Evolutionary conservation across 2,888 invertebrate genomes (phyloP), one percentile per base, ranked within the genome.

Genomic region (Exocentrus adspersus): DNA sequence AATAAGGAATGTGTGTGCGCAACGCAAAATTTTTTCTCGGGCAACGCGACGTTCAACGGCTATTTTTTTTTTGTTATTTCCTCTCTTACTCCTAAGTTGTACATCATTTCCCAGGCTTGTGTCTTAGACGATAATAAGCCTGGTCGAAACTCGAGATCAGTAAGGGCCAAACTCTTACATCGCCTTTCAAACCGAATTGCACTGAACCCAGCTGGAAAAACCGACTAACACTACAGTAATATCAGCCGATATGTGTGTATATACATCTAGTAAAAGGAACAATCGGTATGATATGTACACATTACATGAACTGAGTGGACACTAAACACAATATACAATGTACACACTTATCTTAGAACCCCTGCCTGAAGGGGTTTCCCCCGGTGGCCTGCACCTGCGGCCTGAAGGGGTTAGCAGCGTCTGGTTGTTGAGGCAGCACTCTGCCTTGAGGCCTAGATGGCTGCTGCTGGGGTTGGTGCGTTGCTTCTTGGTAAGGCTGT

Each of bases 291-390:
- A 78, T 80, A 79, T 80, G 75, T 79, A 78, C 76, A 78, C 66
- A 70, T 64, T 64, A 67, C 67, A 67, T 58, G 62, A 30, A 66
- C 69, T 45, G 42, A 46, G 64, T 30, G 61, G 60, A 21, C 56
- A 70, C 45, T 52, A 62, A 37, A 66, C 65, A 60, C 41, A 67
- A 66, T 70, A 54, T 71, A 64, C 64, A 73, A 68, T 60, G 64
- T 67, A 67, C 68, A 65, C 52, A 72, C 51, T 58, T 65, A 65
- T 53, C 64, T 79, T 78, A 80, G 68, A 92, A 91, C 82, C 92
- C 92, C 88, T 92, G 92, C 81, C 93, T 89, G 54, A 75, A 75
- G 3, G 75, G 75, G 61, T 75, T 75, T 43, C 73, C 73, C 83
- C 85, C 46, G 78, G 81, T 72, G 37, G 74, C 62, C 54, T 68